Evolutionary conservation across 1,140 invertebrate genomes (phyloP).

Genomic region (Acromyrmex heyeri): DNA sequence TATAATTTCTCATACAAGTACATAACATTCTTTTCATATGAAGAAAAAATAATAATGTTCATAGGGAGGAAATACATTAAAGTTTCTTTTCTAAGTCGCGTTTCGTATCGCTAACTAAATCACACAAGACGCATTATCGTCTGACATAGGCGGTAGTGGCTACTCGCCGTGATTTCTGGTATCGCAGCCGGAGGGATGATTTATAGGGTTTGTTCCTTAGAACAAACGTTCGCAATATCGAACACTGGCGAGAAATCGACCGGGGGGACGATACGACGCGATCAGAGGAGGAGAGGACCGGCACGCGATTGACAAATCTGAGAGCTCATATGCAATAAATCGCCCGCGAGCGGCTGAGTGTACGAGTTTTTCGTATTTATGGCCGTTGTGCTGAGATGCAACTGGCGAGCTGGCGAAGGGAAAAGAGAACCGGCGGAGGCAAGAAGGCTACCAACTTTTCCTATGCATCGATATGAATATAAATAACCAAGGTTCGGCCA

Average conservation of each 20-base stretch:
- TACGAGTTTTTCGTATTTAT: constrained; percentile 82
- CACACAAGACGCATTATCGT: not conserved
- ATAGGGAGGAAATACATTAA: not conserved
- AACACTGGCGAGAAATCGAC: constrained; percentile 20
- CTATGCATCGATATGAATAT: constrained; percentile 81
- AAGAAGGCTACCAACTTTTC: constrained; percentile 78
- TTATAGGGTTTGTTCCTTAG: constrained; percentile 77
- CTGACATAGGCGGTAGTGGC: not conserved
- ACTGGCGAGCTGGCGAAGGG: constrained; percentile 43
- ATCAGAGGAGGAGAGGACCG: constrained; percentile 12
- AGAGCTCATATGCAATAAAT: constrained; percentile 86
- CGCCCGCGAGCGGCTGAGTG: constrained; percentile 70
- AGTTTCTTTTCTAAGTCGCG: not conserved
- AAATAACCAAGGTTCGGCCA: constrained; percentile 73
- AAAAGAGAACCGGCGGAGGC: constrained; percentile 42
- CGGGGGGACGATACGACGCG: not conserved
- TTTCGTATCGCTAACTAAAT: not conserved
- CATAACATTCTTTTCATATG: not conserved
- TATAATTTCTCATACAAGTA: not conserved
- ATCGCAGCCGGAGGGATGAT: constrained; percentile 71
- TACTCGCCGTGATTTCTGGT: constrained; percentile 42
- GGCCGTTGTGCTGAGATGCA: constrained; percentile 56
- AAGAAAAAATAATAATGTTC: not conserved
- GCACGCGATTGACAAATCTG: constrained; percentile 84
- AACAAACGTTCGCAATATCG: constrained; percentile 71